Conservation (phyloP, 1,140 invertebrate genomes). For the Trichonephila inaurata region DNA sequence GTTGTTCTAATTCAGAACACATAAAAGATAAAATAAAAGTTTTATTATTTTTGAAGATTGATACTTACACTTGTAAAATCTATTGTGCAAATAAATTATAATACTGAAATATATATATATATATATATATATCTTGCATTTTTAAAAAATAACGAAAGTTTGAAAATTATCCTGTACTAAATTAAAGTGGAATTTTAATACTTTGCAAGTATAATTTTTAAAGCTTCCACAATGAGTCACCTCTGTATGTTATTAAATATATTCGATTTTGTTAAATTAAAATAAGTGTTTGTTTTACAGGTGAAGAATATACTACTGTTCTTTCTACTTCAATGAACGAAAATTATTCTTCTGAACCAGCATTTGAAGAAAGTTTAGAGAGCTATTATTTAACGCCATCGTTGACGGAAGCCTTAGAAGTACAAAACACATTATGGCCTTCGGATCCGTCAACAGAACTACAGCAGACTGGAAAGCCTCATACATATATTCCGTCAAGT, state of each 20-base stretch:
- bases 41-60: no score
- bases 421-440: constrained; percentile 49
- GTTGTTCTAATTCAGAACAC: no score
- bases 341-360: constrained; percentile 7
- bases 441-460: not conserved
- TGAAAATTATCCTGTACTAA: no score
- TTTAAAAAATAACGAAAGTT: no score
- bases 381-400: not conserved
- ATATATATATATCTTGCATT: no score
- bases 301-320: not conserved
- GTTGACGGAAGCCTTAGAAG: not conserved
- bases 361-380: not conserved
- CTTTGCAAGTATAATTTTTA: no score
- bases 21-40: no score
- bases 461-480: not conserved
- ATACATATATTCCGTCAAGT: not conserved
- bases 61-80: no score
- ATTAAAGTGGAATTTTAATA: no score
- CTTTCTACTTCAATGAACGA: constrained; percentile 23
- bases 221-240: no score
- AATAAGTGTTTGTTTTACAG: not conserved
- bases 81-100: no score
- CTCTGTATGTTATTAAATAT: not conserved
- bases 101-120: no score
- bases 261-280: not conserved